Evolutionary conservation across 2,888 invertebrate genomes (phyloP).

Genomic region (Caenorhabditis sp.): DNA sequence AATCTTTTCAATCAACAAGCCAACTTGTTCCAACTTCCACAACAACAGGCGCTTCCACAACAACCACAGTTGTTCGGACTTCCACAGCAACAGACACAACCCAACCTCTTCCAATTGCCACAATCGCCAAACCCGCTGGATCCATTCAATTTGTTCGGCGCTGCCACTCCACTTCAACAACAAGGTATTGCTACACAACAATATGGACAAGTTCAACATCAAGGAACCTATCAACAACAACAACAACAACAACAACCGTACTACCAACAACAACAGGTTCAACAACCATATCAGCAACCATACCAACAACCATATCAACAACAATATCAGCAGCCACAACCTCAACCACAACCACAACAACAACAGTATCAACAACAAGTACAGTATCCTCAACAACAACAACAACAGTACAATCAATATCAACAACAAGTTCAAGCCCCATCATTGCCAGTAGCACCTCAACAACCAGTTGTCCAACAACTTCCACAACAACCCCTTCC

Average conservation of each 20-base stretch:
- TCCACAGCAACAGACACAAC: conserved; percentile 37
- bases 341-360: conserved; percentile 30
- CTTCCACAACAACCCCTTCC: conserved; percentile 17
- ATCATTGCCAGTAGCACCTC: conserved; percentile 12
- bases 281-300: conserved; percentile 26
- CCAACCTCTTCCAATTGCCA: conserved; percentile 65
- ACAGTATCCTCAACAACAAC: conserved; percentile 18
- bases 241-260: conserved; percentile 21
- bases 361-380: conserved; percentile 12
- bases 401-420: conserved; percentile 10
- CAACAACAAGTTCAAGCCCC: conserved; percentile 20
- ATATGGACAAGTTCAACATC: conserved; percentile 43
- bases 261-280: not conserved
- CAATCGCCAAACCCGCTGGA: conserved; percentile 40
- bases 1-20: conserved; percentile 27
- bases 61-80: conserved; percentile 25
- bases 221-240: conserved; percentile 29
- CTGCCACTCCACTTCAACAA: conserved; percentile 27
- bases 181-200: conserved; percentile 36
- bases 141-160: conserved; percentile 49
- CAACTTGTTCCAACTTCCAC: conserved; percentile 27
- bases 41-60: conserved; percentile 7
- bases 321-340: conserved; percentile 16
- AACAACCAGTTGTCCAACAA: conserved; percentile 21
- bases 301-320: conserved; percentile 23